Evolutionary conservation across 2,888 invertebrate genomes (phyloP).

Genomic region (Macaria liturata): DNA sequence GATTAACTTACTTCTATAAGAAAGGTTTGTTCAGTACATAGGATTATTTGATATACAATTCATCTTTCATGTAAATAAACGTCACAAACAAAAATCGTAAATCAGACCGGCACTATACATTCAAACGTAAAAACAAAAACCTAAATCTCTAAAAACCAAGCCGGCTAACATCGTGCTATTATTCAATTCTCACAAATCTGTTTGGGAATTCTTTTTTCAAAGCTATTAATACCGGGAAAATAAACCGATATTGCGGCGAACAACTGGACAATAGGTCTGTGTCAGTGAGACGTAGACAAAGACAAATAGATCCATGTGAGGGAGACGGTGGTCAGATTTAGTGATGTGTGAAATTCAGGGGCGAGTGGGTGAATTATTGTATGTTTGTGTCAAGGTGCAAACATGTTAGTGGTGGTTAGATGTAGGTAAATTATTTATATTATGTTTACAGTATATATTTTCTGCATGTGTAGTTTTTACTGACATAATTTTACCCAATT

Average conservation of each 20-base stretch:
- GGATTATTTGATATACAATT: too few relatives aligned
- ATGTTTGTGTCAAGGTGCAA: too few relatives aligned
- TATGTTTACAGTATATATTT: too few relatives aligned
- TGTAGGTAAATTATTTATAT: too few relatives aligned
- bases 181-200: constrained; percentile 34
- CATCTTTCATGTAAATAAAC: too few relatives aligned
- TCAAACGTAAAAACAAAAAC: background rate
- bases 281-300: constrained; percentile 70
- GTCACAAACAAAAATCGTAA: too few relatives aligned
- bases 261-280: constrained; percentile 70
- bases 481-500: too few relatives aligned
- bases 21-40: too few relatives aligned
- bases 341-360: background rate
- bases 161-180: constrained; percentile 11
- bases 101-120: background rate
- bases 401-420: too few relatives aligned
- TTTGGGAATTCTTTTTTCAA: constrained; percentile 49
- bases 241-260: constrained; percentile 70
- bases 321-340: constrained; percentile 27
- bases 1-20: too few relatives aligned
- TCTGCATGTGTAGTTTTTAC: too few relatives aligned
- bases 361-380: background rate
- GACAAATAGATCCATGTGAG: constrained; percentile 41
- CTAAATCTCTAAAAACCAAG: too few relatives aligned
- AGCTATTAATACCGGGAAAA: constrained; percentile 60